These are phyloP conservation scores for Pelvicachromis taeniatus DNA, from an alignment of 2,113 vertebrate species.

Conservation along the genomic window DNA sequence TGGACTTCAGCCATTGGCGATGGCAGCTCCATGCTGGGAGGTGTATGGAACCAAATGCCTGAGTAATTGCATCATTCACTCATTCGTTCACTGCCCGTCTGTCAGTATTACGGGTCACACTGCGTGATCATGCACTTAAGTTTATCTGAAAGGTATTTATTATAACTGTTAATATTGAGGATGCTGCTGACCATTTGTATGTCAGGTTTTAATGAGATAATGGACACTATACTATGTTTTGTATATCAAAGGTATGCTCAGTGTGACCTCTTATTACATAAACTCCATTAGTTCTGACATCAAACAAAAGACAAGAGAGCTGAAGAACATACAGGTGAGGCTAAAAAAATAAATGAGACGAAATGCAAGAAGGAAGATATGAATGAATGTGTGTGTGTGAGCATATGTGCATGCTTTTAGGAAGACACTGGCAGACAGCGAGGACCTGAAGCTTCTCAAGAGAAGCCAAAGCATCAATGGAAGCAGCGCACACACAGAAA, in stretches of 20 bases:
- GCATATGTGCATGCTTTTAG: constrained; percentile 1
- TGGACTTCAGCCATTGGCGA: constrained; percentile 12
- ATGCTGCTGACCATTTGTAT: not conserved
- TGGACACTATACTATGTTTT: not conserved
- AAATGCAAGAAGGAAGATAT: not conserved
- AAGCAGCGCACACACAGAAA: not conserved
- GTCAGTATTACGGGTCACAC: not conserved
- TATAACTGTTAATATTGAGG: not conserved
- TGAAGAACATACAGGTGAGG: not conserved
- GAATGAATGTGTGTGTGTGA: not conserved
- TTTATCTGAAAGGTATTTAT: not conserved
- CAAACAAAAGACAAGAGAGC: not conserved
- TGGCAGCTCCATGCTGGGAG: constrained; percentile 11
- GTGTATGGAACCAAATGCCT: constrained; percentile 22
- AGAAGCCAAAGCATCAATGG: constrained; percentile 33
- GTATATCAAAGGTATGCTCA: not conserved
- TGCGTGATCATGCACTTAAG: not conserved
- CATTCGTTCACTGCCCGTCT: constrained; percentile 52
- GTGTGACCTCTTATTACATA: not conserved
- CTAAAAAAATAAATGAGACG: not conserved
- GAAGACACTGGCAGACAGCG: constrained; percentile 17
- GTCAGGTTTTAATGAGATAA: not conserved
- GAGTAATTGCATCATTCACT: constrained; percentile 34
- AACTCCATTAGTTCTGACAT: accelerated
- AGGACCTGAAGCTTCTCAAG: constrained; percentile 34